Evolutionary conservation across 2,113 vertebrate genomes (phyloP), one percentile per base, ranked within the genome.

Genomic region (Otus sunia): DNA sequence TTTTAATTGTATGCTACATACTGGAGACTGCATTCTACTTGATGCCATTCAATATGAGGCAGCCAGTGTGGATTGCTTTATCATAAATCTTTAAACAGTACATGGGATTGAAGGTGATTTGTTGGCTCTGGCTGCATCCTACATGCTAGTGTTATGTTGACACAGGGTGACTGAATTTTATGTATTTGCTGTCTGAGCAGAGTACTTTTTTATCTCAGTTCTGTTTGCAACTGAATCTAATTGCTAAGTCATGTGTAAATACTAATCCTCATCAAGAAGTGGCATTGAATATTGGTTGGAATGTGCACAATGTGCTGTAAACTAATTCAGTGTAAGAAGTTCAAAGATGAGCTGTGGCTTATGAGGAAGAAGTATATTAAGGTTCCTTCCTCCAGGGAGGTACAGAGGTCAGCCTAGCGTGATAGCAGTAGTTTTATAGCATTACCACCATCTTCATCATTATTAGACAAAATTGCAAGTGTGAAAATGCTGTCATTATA

Each of bases 241-340:
- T 88, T 94, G 91, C n/a, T 88, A 95, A 95, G 75, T 87, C 94
- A 92, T 86, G 84, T 94, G 81, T 90, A 97, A 97, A 95, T 67
- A 77, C 56, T 96, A 92, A 97, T 95, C 92, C 74, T 88, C 84
- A 64, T 88, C 72, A 83, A 94, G 79, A 92, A 97, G 63, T 50
- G 49, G 36, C 83, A 41, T 47, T 67, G 83, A 94, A 76, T 94
- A 71, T 63, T 73, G 12, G 8, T 90, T 91, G 88, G 36, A 86
- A 56, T 91, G 90, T 74, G 52, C 43, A 72, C 68, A 68, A 56
- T 21, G n/a, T 89, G 56, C 81, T 77, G 90, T 88, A 91, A 98
- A 90, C 77, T 92, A 72, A 85, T 67, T 84, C 93, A 95, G 53
- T 76, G 30, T 83, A 86, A 85, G 89, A 95, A 77, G 67, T 72